Conservation (phyloP, 2,113 vertebrate genomes). For the Oxygymnocypris stewartii region DNA sequence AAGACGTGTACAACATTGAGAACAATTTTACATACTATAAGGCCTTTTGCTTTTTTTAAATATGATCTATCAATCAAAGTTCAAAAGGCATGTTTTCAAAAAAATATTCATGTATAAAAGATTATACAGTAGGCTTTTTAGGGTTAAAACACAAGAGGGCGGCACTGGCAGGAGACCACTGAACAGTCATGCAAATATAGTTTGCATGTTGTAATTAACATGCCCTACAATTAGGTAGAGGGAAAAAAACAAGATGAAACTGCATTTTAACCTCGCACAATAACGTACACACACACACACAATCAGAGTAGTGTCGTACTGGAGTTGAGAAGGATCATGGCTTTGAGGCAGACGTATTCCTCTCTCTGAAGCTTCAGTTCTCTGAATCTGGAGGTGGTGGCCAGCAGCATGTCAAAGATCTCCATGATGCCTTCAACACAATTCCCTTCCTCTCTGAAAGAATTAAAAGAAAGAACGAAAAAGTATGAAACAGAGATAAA, state of each 20-base stretch:
- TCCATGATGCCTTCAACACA: constrained; percentile 98
- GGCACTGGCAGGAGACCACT: not conserved
- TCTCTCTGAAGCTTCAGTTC: constrained; percentile 94
- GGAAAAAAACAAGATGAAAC: not conserved
- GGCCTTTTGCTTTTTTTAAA: too few relatives aligned
- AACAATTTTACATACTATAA: not conserved
- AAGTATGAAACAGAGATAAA: not conserved
- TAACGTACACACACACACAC: constrained; percentile 16
- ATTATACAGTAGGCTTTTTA: not conserved
- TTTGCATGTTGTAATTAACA: not conserved
- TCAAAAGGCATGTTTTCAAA: not conserved
- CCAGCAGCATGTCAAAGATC: constrained; percentile 97
- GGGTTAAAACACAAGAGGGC: not conserved
- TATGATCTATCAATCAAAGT: too few relatives aligned
- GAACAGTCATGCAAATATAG: not conserved
- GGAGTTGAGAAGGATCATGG: constrained; percentile 98
- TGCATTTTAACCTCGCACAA: too few relatives aligned
- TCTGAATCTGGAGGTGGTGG: constrained; percentile 89
- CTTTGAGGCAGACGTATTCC: constrained; percentile 97
- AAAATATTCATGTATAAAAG: not conserved
- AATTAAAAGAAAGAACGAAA: not conserved
- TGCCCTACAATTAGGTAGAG: not conserved
- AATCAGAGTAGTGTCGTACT: constrained; percentile 80
- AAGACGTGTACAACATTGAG: not conserved
- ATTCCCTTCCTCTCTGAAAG: constrained; percentile 88